Conservation (phyloP, 1,140 invertebrate species). For the Trichoplusia ni region DNA sequence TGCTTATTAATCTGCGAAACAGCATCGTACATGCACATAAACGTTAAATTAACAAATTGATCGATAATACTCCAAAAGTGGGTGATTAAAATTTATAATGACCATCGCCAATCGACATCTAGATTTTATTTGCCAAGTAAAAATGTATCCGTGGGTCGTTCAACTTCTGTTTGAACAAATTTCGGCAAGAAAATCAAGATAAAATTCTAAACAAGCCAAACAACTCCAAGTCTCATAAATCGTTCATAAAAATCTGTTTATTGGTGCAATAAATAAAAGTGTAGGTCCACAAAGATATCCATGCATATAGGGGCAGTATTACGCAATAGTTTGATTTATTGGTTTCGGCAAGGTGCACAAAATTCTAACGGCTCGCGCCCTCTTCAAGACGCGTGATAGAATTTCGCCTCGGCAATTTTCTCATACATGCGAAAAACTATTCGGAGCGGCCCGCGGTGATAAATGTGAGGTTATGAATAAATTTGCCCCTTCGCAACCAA, state of each 20-base stretch:
- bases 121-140: background rate
- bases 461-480: conserved; percentile 77
- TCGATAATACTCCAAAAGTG: background rate
- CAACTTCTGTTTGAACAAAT: conserved; percentile 22
- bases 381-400: conserved; percentile 53
- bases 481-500: conserved; percentile 58
- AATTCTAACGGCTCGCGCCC: conserved; percentile 59
- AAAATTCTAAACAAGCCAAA: conserved; percentile 37
- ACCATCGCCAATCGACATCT: background rate
- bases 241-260: conserved; percentile 67
- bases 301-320: conserved; percentile 72
- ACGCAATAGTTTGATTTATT: conserved; percentile 77
- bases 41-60: background rate
- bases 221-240: conserved; percentile 50
- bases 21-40: background rate
- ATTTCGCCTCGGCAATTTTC: conserved; percentile 66
- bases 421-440: conserved; percentile 70
- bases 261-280: conserved; percentile 67
- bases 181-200: conserved; percentile 36
- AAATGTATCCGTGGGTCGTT: conserved; percentile 7
- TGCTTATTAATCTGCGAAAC: conserved; percentile 2
- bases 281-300: conserved; percentile 49
- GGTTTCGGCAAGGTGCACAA: conserved; percentile 69
- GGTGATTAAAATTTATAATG: background rate
- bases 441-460: conserved; percentile 60